Evolutionary conservation across 2,113 vertebrate species (phyloP).

Genomic region (Macrotis lagotis): DNA sequence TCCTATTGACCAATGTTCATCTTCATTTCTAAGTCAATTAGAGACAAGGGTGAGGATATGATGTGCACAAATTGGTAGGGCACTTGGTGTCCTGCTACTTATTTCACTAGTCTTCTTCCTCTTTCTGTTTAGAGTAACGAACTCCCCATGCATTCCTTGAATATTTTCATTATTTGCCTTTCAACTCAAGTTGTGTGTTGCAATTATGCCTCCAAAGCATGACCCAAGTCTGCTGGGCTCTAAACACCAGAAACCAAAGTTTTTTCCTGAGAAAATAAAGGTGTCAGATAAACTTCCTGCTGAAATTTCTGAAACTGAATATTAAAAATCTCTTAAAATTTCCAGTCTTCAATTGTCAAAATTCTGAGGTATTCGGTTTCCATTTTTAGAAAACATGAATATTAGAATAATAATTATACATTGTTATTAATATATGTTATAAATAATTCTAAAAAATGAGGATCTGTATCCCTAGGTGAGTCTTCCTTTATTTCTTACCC

Average conservation of each 20-base stretch:
- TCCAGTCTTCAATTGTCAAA: too few species aligned
- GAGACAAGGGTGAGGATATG: neutral
- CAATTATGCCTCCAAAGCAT: neutral
- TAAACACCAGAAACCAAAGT: neutral
- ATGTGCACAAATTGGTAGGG: neutral
- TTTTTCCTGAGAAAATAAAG: neutral
- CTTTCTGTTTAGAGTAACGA: too few species aligned
- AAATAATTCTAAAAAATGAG: too few species aligned
- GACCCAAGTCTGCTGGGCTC: neutral
- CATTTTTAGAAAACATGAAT: too few species aligned
- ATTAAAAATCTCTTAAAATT: too few species aligned
- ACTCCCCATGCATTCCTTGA: neutral
- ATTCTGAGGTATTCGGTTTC: too few species aligned
- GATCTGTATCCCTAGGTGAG: too few species aligned
- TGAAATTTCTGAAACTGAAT: neutral
- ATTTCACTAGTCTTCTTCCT: neutral
- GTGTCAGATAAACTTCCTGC: neutral
- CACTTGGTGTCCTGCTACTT: fast-evolving
- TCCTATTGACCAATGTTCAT: neutral
- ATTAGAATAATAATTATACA: too few species aligned
- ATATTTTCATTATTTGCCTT: neutral
- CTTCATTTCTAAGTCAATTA: neutral
- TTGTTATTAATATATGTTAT: too few species aligned
- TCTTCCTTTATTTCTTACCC: too few species aligned
- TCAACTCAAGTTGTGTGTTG: neutral